Conservation (phyloP, 2,113 vertebrate genomes). For the Dermatemys mawii region DNA sequence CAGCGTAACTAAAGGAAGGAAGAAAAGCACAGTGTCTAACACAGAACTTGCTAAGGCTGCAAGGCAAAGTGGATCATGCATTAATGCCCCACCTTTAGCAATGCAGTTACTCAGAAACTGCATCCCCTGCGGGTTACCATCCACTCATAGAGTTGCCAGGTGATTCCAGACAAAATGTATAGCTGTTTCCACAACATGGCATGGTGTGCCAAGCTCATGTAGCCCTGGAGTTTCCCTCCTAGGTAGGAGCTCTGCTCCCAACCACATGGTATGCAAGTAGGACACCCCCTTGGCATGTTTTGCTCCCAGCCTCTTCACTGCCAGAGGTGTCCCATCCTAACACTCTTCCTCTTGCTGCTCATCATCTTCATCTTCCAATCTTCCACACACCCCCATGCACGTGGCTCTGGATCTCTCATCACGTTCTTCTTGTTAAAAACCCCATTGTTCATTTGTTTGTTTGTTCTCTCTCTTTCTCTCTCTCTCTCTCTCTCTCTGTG, state of each 20-base stretch:
- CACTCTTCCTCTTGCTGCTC: conserved; percentile 73
- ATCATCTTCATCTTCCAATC: conserved; percentile 69
- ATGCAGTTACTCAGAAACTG: background rate
- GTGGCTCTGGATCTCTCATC: conserved; percentile 78
- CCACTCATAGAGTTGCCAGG: background rate
- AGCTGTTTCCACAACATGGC: background rate
- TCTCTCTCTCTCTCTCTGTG: conserved; percentile 76
- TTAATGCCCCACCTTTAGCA: rapidly evolving
- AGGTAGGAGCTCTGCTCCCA: background rate
- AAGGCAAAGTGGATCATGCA: background rate
- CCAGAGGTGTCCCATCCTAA: conserved; percentile 63
- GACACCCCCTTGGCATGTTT: background rate
- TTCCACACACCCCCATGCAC: conserved; percentile 59
- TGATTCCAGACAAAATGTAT: background rate
- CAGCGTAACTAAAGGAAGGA: background rate
- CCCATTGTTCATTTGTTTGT: conserved; percentile 89
- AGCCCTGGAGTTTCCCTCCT: background rate
- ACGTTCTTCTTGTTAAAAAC: conserved; percentile 78
- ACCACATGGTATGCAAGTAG: background rate
- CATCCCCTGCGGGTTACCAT: background rate
- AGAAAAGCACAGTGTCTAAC: background rate
- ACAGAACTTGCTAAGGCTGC: background rate
- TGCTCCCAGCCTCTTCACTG: conserved; percentile 57
- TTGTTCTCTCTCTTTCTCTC: conserved; percentile 86
- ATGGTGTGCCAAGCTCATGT: background rate